These are phyloP conservation scores for Melolontha melolontha DNA, from an alignment of 2,888 invertebrate species.

Conservation along the genomic window DNA sequence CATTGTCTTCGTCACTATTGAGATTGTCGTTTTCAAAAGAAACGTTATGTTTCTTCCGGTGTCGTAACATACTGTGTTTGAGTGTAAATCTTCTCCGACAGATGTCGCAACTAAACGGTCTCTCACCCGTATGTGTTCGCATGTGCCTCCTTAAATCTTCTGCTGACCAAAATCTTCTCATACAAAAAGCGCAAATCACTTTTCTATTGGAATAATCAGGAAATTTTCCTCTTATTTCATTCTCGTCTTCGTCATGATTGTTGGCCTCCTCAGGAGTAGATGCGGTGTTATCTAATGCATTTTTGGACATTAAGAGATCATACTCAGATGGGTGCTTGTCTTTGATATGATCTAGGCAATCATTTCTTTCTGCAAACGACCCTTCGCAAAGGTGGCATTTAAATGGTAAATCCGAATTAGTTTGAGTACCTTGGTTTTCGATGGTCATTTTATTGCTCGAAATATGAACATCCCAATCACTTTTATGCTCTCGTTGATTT, in stretches of 20 bases:
- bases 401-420: constrained; percentile 79
- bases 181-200: constrained; percentile 92
- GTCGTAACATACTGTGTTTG: constrained; percentile 94
- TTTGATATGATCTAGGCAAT: constrained; percentile 86
- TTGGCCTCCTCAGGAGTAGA: constrained; percentile 64
- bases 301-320: constrained; percentile 84
- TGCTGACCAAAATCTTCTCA: constrained; percentile 94
- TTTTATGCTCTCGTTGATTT: constrained; percentile 57
- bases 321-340: constrained; percentile 82
- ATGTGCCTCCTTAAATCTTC: constrained; percentile 94
- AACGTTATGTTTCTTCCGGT: constrained; percentile 86
- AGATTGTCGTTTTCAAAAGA: constrained; percentile 61
- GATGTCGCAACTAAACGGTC: constrained; percentile 92
- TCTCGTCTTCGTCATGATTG: constrained; percentile 74
- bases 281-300: constrained; percentile 76
- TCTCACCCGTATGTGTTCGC: constrained; percentile 92
- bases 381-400: constrained; percentile 95
- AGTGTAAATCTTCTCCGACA: constrained; percentile 90
- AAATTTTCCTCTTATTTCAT: constrained; percentile 81
- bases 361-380: constrained; percentile 83
- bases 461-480: constrained; percentile 57
- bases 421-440: constrained; percentile 51
- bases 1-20: constrained; percentile 64
- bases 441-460: constrained; percentile 54
- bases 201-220: constrained; percentile 90